Conservation (phyloP, 2,113 vertebrate species). For the Dryoscopus gambensis region DNA sequence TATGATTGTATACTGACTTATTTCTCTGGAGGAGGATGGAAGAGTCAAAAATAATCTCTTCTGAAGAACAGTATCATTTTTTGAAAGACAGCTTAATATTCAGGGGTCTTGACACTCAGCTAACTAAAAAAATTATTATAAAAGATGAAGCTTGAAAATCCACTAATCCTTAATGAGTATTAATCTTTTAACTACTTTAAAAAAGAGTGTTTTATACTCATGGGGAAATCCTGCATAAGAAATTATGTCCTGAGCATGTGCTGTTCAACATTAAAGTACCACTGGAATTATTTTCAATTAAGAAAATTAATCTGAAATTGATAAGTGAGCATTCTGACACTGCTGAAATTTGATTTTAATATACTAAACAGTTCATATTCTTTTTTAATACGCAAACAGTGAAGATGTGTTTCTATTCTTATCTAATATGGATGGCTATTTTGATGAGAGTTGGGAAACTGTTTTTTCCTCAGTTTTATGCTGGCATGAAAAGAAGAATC, state of each 20-base stretch:
- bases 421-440: background rate
- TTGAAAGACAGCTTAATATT: background rate
- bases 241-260: background rate
- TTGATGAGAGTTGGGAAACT: background rate
- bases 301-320: conserved; percentile 4
- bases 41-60: background rate
- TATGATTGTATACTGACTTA: background rate
- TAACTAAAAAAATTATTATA: background rate
- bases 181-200: conserved; percentile 26
- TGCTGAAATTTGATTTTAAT: background rate
- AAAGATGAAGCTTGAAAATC: conserved; percentile 20
- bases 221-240: background rate
- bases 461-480: background rate
- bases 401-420: background rate
- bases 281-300: conserved; percentile 36
- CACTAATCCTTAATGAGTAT: conserved; percentile 33
- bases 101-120: background rate
- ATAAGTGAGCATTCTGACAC: background rate
- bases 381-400: background rate
- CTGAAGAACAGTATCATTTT: background rate
- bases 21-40: background rate
- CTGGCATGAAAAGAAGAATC: background rate
- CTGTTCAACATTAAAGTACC: background rate
- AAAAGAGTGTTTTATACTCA: background rate
- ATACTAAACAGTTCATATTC: background rate